Percentiles rank a stretch among this genome's conserved stretches.
Conservation (phyloP, 2,888 invertebrate species). For the Caenorhabditis sp. region DNA sequence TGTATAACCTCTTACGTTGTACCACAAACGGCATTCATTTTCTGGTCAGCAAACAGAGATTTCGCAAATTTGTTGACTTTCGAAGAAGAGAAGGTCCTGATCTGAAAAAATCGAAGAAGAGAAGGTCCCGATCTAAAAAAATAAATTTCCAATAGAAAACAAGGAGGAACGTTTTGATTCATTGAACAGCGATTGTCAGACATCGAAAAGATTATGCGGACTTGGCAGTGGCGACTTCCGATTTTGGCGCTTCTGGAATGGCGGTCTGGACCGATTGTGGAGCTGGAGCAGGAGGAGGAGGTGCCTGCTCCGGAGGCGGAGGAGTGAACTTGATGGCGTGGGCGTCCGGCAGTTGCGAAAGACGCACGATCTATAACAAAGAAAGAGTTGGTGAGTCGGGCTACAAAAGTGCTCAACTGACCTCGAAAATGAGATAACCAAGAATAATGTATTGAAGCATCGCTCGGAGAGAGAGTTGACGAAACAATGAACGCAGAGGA, state of each 20-base stretch:
- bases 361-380: neutral
- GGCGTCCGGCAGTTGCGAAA: conserved; percentile 1
- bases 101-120: no score
- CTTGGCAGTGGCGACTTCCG: conserved; percentile 6
- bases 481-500: no score
- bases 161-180: no score
- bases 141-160: no score
- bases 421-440: conserved; percentile 13
- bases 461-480: neutral
- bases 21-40: no score
- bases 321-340: neutral
- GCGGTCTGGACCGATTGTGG: neutral
- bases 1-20: no score
- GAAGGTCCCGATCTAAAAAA: no score
- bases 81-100: no score
- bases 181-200: no score
- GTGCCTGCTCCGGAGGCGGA: neutral
- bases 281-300: neutral
- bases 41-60: no score
- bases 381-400: neutral
- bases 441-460: conserved; percentile 10
- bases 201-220: neutral
- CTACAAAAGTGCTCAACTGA: neutral
- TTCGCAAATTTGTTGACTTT: no score
- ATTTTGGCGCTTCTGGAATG: conserved; percentile 12